Percentiles rank a stretch among this genome's conserved stretches.
These are phyloP conservation scores for Steinernema hermaphroditum DNA, from an alignment of 2,888 invertebrate species.

Conservation along the genomic window DNA sequence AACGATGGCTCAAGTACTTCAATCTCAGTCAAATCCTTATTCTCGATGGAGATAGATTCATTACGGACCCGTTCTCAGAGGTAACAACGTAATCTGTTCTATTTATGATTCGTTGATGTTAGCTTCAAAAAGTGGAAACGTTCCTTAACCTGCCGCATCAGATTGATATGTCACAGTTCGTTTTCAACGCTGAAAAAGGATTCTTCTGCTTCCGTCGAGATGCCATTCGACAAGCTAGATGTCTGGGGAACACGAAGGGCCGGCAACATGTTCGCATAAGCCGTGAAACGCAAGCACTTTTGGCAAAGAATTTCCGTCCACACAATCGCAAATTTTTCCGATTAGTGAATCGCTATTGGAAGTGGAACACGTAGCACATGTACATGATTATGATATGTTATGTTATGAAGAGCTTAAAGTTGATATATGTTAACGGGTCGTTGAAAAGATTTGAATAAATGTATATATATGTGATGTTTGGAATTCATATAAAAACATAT, in stretches of 20 bases:
- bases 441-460: no score
- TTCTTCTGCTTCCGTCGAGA: conserved; percentile 78
- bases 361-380: conserved; percentile 1
- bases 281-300: conserved; percentile 32
- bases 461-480: no score
- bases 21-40: conserved; percentile 82
- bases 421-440: no score
- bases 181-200: conserved; percentile 93
- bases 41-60: conserved; percentile 88
- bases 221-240: conserved; percentile 38
- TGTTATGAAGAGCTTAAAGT: no score
- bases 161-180: conserved; percentile 84
- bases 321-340: conserved; percentile 58
- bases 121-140: conserved; percentile 80
- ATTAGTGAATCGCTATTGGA: conserved; percentile 45
- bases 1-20: conserved; percentile 89
- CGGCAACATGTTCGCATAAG: conserved; percentile 52
- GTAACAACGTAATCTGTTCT: conserved; percentile 35
- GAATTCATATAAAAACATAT: no score
- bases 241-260: conserved; percentile 62
- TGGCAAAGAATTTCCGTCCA: conserved; percentile 45
- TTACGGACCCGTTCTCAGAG: conserved; percentile 85
- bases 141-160: conserved; percentile 79
- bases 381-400: no score
- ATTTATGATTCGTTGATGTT: conserved; percentile 36